Conservation (phyloP, 2,888 invertebrate genomes). For the Troides helena region DNA sequence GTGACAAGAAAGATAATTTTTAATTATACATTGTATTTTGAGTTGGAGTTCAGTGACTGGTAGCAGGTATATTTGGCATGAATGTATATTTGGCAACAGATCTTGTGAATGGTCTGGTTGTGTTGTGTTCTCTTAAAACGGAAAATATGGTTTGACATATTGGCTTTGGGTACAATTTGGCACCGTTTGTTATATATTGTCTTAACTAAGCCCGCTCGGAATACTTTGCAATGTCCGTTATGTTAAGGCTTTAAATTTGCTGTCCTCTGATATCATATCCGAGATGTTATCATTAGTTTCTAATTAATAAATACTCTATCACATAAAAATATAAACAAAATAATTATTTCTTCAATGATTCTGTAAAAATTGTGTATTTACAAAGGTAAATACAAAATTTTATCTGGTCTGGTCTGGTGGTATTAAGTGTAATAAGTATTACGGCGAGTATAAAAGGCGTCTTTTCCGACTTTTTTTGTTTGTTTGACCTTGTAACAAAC, state of each 20-base stretch:
- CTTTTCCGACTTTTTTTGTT: no score
- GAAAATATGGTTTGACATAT: slow-evolving; percentile 17
- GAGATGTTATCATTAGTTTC: background rate
- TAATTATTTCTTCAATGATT: no score
- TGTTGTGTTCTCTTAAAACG: slow-evolving; percentile 19
- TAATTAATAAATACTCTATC: background rate
- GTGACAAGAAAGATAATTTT: slow-evolving; percentile 6
- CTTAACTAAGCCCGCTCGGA: slow-evolving; percentile 1
- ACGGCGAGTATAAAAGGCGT: no score
- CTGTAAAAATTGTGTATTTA: no score
- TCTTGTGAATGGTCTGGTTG: slow-evolving; percentile 26
- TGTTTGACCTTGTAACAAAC: no score
- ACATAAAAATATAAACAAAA: no score
- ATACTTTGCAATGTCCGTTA: slow-evolving; percentile 2
- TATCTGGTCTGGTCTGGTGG: no score
- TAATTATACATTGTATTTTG: slow-evolving; percentile 15
- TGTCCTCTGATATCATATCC: background rate
- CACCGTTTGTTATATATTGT: slow-evolving; percentile 12
- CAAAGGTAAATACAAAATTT: no score
- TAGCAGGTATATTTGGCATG: slow-evolving; percentile 26
- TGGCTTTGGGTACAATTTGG: slow-evolving; percentile 8
- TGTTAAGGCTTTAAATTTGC: background rate
- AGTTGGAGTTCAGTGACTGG: slow-evolving; percentile 24
- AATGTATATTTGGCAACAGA: slow-evolving; percentile 26
- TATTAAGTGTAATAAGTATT: no score